A percentile compares a stretch with the other conserved stretches of the same genome.
phyloP scores from a whole-genome alignment of 1,140 invertebrate species.

The Microplitis mediator region DNA sequence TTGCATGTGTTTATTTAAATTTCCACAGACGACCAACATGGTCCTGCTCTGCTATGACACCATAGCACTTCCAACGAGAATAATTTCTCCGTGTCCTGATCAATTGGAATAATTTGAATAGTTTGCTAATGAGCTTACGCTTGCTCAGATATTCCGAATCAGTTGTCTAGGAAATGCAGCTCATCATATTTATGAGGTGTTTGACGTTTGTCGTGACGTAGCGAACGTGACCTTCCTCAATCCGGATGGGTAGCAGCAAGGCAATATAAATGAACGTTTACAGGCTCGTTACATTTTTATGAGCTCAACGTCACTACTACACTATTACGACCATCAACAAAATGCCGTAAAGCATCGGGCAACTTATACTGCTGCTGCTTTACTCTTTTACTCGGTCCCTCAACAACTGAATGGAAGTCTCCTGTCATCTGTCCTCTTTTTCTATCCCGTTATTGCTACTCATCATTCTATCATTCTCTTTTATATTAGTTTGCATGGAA shows the following conservation, averaged over 20 bases:
- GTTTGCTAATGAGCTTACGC: too few relatives aligned
- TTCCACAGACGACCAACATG: too few relatives aligned
- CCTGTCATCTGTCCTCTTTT: constrained; percentile 9
- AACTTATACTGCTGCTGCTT: constrained; percentile 6
- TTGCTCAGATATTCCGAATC: constrained; percentile 10
- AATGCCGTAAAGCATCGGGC: constrained; percentile 61
- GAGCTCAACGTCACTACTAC: constrained; percentile 57
- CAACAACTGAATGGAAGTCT: not conserved
- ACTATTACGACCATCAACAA: constrained; percentile 57
- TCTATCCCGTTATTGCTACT: constrained; percentile 26
- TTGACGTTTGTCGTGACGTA: constrained; percentile 37
- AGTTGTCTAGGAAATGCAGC: constrained; percentile 1
- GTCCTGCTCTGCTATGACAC: too few relatives aligned
- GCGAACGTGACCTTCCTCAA: constrained; percentile 56
- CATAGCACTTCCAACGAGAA: too few relatives aligned
- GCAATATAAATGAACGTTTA: constrained; percentile 64
- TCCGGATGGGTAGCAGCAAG: constrained; percentile 56
- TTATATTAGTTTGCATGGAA: constrained; percentile 48
- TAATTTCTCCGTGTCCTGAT: too few relatives aligned
- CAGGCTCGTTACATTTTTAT: constrained; percentile 65
- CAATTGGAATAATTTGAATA: too few relatives aligned
- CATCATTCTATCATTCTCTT: constrained; percentile 27
- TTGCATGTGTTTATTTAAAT: too few relatives aligned
- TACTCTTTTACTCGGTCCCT: not conserved
- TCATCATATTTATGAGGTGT: constrained; percentile 12